Evolutionary conservation across 2,113 vertebrate genomes (phyloP).

Genomic region (Ramphastos sulfuratus): DNA sequence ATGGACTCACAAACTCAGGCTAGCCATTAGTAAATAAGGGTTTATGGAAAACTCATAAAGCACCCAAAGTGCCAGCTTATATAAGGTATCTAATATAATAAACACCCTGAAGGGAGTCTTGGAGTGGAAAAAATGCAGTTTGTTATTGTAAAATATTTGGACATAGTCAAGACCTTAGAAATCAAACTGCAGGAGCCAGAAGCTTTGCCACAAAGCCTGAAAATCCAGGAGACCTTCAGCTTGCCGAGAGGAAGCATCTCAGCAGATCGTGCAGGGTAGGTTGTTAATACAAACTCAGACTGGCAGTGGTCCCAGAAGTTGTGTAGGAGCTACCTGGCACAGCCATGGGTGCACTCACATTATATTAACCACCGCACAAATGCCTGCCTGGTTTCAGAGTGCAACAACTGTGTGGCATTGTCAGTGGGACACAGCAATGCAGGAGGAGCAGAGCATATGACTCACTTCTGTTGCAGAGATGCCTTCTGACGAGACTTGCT

Average conservation of each 20-base stretch:
- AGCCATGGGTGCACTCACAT: constrained; percentile 25
- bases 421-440: neutral
- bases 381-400: constrained; percentile 60
- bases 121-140: constrained; percentile 47
- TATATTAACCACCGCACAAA: constrained; percentile 23
- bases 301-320: neutral
- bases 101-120: constrained; percentile 31
- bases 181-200: constrained; percentile 8
- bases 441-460: constrained; percentile 10
- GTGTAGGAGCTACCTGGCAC: constrained; percentile 51
- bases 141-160: constrained; percentile 51
- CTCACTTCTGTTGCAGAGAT: constrained; percentile 14
- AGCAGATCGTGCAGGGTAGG: constrained; percentile 15
- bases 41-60: constrained; percentile 68
- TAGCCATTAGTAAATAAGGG: constrained; percentile 55
- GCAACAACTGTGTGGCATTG: constrained; percentile 1
- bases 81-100: constrained; percentile 55
- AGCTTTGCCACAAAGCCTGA: constrained; percentile 23
- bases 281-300: constrained; percentile 21
- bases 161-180: constrained; percentile 15
- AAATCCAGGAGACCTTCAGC: constrained; percentile 44
- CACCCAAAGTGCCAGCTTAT: constrained; percentile 45
- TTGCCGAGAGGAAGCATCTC: neutral
- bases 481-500: constrained; percentile 26
- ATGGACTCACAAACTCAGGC: constrained; percentile 32